Percentiles rank a stretch among this genome's conserved stretches.
phyloP scores from a whole-genome alignment of 2,113 vertebrate species.

The Platichthys flesus region DNA sequence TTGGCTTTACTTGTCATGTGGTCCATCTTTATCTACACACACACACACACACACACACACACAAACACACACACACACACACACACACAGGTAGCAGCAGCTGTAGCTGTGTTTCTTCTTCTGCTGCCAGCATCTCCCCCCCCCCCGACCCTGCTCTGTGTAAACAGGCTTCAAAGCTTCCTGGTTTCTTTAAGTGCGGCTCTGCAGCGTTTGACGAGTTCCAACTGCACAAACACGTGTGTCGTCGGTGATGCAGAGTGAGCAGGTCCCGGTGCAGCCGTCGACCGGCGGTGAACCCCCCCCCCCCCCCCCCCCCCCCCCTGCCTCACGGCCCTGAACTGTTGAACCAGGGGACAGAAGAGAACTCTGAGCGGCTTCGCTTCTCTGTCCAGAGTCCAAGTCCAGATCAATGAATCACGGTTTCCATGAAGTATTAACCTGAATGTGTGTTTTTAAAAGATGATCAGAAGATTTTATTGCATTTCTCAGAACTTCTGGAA shows the following conservation, averaged over 20 bases:
- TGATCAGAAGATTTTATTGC: not conserved
- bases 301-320: not conserved
- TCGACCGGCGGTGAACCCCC: no score
- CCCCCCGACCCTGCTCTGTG: constrained; percentile 15
- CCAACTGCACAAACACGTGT: constrained; percentile 47
- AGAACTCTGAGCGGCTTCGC: not conserved
- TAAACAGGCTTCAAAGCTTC: constrained; percentile 45
- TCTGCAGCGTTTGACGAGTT: constrained; percentile 27
- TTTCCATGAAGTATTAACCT: constrained; percentile 13
- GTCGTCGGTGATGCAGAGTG: constrained; percentile 37
- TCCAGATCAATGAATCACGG: constrained; percentile 29
- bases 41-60: not conserved
- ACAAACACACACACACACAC: constrained; percentile 13
- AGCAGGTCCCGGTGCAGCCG: no score
- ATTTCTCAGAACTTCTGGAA: not conserved
- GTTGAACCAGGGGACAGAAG: constrained; percentile 22
- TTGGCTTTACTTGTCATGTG: no score
- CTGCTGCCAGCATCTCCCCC: constrained; percentile 36
- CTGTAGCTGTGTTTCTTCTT: constrained; percentile 15
- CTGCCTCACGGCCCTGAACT: constrained; percentile 31
- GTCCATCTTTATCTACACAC: no score
- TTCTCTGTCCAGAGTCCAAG: not conserved
- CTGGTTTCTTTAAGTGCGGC: constrained; percentile 38
- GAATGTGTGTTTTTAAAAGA: not conserved
- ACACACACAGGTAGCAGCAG: constrained; percentile 38